Evolutionary conservation across 2,888 invertebrate genomes (phyloP).

Genomic region (Aspidapion aeneum): DNA sequence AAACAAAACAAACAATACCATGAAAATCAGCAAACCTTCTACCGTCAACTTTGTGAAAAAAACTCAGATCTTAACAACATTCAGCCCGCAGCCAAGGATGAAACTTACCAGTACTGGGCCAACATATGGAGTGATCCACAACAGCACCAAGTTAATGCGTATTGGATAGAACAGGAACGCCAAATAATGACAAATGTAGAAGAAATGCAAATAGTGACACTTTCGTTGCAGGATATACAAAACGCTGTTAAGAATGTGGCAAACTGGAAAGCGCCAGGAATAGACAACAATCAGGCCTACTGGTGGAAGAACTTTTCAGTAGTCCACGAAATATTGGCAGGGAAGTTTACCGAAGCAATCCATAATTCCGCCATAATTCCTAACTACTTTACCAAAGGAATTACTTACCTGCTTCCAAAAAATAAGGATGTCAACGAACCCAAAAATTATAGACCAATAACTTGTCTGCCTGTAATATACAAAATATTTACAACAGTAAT

Average conservation of each 20-base stretch:
- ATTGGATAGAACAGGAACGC: conserved; percentile 4
- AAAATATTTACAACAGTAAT: background rate
- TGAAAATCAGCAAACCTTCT: background rate
- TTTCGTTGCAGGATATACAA: background rate
- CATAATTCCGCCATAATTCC: background rate
- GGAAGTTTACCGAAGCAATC: background rate
- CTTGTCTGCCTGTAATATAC: background rate
- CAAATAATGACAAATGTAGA: conserved; percentile 1
- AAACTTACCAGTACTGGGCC: background rate
- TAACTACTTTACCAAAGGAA: background rate
- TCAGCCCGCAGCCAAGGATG: conserved; percentile 21
- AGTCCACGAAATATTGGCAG: background rate
- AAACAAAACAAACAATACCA: background rate
- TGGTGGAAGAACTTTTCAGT: background rate
- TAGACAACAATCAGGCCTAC: background rate
- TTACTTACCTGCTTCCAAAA: background rate
- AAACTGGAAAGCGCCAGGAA: background rate
- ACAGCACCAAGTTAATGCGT: background rate
- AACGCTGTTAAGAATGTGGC: background rate
- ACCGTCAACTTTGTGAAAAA: background rate
- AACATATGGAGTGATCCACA: conserved; percentile 5
- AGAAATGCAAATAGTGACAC: background rate
- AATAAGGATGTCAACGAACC: background rate
- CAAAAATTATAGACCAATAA: background rate
- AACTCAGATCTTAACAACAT: background rate